phyloP scores from a whole-genome alignment of 2,888 invertebrate genomes.

The Lochmaea crataegi region DNA sequence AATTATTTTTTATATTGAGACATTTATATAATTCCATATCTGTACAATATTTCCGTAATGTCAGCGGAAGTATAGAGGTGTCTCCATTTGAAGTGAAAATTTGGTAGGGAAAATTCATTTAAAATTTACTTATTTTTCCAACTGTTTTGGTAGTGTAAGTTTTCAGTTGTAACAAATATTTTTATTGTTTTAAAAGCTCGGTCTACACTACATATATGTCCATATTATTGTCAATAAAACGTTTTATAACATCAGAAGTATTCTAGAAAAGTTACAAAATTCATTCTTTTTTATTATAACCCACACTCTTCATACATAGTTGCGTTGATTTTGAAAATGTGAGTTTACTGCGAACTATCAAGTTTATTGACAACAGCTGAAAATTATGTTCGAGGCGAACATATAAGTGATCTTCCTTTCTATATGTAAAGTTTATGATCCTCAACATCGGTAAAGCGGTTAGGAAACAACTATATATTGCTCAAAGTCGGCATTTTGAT shows the following conservation, averaged over 20 bases:
- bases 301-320: slow-evolving; percentile 18
- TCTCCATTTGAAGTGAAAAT: too few species aligned
- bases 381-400: slow-evolving; percentile 9
- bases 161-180: neutral
- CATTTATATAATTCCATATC: too few species aligned
- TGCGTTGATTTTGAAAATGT: slow-evolving; percentile 26
- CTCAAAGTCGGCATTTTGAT: too few species aligned
- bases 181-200: neutral
- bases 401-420: neutral
- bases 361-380: slow-evolving; percentile 29
- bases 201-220: neutral
- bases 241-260: neutral
- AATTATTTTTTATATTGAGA: too few species aligned
- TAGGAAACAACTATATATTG: neutral
- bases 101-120: too few species aligned
- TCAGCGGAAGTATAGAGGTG: too few species aligned
- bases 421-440: neutral
- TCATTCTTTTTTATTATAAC: slow-evolving; percentile 9
- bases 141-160: too few species aligned
- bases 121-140: too few species aligned
- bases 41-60: too few species aligned
- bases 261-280: neutral
- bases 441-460: neutral
- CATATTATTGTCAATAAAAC: neutral
- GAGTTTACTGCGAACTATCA: slow-evolving; percentile 24